phyloP scores from a whole-genome alignment of 2,797 vertebrate genomes.

The Cyclura pinguis region DNA sequence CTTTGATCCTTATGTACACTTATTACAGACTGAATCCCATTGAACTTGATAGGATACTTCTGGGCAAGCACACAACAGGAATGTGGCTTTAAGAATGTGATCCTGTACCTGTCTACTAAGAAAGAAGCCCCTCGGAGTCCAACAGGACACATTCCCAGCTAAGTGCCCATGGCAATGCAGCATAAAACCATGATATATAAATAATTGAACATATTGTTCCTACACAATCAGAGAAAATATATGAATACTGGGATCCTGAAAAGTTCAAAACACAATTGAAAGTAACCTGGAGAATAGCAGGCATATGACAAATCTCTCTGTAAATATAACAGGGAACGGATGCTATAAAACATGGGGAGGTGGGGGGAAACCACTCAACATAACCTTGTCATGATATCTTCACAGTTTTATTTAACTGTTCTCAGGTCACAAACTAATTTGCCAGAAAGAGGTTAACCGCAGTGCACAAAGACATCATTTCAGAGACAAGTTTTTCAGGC shows the following conservation, averaged over 20 bases:
- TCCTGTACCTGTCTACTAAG: not conserved
- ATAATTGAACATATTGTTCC: conserved; percentile 3
- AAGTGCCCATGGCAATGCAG: not conserved
- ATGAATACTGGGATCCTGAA: conserved; percentile 55
- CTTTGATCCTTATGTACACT: not conserved
- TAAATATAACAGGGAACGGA: conserved; percentile 62
- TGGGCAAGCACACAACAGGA: not conserved
- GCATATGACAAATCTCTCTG: conserved; percentile 64
- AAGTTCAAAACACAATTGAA: conserved; percentile 71
- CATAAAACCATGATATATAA: not conserved
- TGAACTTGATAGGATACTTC: not conserved
- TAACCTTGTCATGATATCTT: conserved; percentile 55
- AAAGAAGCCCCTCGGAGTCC: not conserved
- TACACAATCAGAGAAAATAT: conserved; percentile 12
- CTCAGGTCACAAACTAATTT: conserved; percentile 64
- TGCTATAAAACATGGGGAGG: conserved; percentile 63
- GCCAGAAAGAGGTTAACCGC: conserved; percentile 62
- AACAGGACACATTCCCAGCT: not conserved
- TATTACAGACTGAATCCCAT: not conserved
- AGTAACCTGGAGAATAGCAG: conserved; percentile 47
- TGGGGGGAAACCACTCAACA: conserved; percentile 44
- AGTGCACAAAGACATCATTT: conserved; percentile 27
- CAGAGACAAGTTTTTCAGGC: conserved; percentile 42
- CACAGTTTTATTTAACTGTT: conserved; percentile 56
- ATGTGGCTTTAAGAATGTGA: not conserved